A percentile compares a stretch with the other conserved stretches of the same genome.
Conservation (phyloP, 1,140 invertebrate species). For the Drosophila chauvacae region DNA sequence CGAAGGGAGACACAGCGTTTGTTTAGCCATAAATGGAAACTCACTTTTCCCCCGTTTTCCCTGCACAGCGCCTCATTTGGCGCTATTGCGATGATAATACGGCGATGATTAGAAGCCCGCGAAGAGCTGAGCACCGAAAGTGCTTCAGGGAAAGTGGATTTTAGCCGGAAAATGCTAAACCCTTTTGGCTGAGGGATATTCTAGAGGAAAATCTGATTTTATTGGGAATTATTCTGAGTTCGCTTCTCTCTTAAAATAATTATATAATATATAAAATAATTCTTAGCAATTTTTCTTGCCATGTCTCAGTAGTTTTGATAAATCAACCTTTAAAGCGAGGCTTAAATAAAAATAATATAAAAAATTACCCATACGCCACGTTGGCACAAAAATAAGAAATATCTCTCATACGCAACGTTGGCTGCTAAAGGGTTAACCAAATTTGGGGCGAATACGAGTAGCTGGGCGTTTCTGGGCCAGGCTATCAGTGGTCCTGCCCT, state of each 20-base stretch:
- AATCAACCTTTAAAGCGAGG: background rate
- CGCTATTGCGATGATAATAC: conserved; percentile 33
- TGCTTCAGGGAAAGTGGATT: conserved; percentile 17
- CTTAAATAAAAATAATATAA: background rate
- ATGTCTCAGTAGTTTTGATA: background rate
- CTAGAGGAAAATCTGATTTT: background rate
- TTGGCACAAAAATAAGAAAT: background rate
- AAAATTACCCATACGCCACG: conserved; percentile 5
- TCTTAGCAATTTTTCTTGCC: no score
- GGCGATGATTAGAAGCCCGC: conserved; percentile 36
- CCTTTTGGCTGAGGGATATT: background rate
- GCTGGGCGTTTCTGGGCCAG: conserved; percentile 37
- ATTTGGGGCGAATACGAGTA: conserved; percentile 3
- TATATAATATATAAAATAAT: background rate
- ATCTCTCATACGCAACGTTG: conserved; percentile 30
- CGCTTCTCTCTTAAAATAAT: no score
- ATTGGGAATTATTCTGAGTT: background rate
- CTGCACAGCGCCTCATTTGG: conserved; percentile 18
- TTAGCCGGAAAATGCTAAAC: background rate
- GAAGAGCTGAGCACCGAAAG: conserved; percentile 6
- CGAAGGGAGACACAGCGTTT: conserved; percentile 10
- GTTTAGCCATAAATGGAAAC: conserved; percentile 29
- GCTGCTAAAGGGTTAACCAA: conserved; percentile 13
- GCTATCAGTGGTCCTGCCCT: conserved; percentile 37
- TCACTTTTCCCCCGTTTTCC: conserved; percentile 11